Conservation (phyloP, 2,888 invertebrate species). For the Monoplex corrugatus region DNA sequence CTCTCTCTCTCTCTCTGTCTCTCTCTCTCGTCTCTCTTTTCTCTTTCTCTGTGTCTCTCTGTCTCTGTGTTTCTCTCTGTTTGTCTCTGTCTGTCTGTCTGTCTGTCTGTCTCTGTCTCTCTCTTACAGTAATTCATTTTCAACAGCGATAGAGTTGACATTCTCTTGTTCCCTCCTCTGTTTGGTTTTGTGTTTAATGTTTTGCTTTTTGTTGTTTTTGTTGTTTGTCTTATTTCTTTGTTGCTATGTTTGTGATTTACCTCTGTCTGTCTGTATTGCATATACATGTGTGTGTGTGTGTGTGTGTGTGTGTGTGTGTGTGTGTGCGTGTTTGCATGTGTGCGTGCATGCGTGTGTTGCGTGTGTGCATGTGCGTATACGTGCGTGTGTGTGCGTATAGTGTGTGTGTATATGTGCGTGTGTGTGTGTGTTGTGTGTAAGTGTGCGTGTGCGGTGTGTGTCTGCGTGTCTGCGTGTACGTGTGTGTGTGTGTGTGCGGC, state of each 20-base stretch:
- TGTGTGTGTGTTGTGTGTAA: not conserved
- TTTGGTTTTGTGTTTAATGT: no score
- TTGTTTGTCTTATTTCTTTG: no score
- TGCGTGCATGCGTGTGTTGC: not conserved
- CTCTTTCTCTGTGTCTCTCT: no score
- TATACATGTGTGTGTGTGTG: not conserved
- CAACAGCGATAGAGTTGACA: not conserved
- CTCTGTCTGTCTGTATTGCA: no score
- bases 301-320: not conserved
- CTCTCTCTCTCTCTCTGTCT: no score
- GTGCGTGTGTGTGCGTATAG: slow-evolving; percentile 3
- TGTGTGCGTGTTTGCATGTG: not conserved
- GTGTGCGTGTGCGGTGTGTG: no score
- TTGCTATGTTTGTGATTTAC: no score
- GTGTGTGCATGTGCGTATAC: not conserved
- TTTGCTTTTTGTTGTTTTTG: no score
- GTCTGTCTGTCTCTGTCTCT: not conserved
- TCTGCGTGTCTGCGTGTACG: not conserved
- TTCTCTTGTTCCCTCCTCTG: no score
- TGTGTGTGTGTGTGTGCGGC: not conserved
- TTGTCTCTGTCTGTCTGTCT: not conserved
- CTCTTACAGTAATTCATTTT: not conserved
- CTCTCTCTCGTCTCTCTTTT: no score
- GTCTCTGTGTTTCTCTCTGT: not conserved
- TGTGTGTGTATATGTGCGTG: not conserved